A percentile compares a stretch with the other conserved stretches of the same genome.
Evolutionary conservation across 2,113 vertebrate genomes (phyloP).

Genomic region (Myotis yumanensis): DNA sequence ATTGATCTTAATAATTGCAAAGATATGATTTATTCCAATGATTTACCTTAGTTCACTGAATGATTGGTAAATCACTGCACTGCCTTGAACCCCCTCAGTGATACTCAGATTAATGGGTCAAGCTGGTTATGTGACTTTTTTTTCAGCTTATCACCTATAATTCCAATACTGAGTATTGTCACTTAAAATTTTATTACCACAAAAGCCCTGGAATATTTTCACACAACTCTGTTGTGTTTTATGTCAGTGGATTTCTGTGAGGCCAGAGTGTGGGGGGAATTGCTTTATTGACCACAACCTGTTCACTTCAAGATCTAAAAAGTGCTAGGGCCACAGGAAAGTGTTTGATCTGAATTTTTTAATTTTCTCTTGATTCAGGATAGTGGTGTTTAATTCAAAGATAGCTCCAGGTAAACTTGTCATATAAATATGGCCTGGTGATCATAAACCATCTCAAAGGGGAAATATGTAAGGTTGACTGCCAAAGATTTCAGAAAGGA

Average conservation of each 20-base stretch:
- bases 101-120: background rate
- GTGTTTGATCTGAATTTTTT: conserved; percentile 5
- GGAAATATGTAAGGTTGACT: conserved; percentile 18
- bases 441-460: conserved; percentile 46
- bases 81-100: background rate
- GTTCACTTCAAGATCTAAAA: background rate
- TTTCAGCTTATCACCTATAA: background rate
- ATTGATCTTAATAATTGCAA: background rate
- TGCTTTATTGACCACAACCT: background rate
- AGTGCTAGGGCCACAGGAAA: background rate
- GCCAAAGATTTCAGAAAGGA: background rate
- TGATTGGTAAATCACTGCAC: background rate
- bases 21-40: background rate
- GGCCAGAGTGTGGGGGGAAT: background rate
- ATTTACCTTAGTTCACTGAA: background rate
- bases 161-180: background rate
- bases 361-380: conserved; percentile 28
- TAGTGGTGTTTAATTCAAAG: conserved; percentile 48
- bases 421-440: background rate
- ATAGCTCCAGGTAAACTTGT: conserved; percentile 31
- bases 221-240: background rate
- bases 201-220: background rate
- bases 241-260: background rate
- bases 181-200: background rate
- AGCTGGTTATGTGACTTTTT: background rate